Evolutionary conservation across 2,113 vertebrate species (phyloP).

Genomic region (Crotalus viridis): DNA sequence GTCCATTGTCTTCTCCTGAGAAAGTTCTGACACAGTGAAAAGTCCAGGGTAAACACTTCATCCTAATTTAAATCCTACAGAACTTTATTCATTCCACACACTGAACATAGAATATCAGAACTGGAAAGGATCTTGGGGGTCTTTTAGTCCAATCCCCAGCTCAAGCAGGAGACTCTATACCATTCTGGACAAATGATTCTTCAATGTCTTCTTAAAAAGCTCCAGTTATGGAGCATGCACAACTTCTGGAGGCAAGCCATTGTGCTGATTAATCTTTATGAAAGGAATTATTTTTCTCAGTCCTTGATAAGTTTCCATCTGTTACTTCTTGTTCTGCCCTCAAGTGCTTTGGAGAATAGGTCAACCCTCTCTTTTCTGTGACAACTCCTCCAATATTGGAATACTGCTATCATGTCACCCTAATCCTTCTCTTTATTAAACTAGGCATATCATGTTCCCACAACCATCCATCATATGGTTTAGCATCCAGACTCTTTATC

Average conservation of each 20-base stretch:
- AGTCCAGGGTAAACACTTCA: not conserved
- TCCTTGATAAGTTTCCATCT: not conserved
- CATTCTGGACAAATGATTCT: too few relatives aligned
- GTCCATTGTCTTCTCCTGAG: not conserved
- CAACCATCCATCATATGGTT: not conserved
- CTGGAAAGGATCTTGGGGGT: too few relatives aligned
- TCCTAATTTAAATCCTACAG: not conserved
- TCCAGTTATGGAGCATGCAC: not conserved
- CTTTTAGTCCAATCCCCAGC: too few relatives aligned
- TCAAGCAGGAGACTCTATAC: too few relatives aligned
- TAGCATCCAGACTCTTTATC: not conserved
- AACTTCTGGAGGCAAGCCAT: not conserved
- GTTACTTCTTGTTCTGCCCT: not conserved
- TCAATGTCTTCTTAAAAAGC: too few relatives aligned
- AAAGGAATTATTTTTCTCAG: not conserved
- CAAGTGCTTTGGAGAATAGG: not conserved
- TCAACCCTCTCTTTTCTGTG: not conserved
- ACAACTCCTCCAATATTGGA: not conserved
- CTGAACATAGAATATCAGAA: too few relatives aligned
- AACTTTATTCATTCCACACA: not conserved
- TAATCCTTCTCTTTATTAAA: not conserved
- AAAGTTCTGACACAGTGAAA: not conserved
- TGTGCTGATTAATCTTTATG: not conserved
- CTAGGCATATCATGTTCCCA: not conserved
- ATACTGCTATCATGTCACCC: not conserved